Evolutionary conservation across 2,113 vertebrate species (phyloP).

Genomic region (Campylorhamphus procurvoides): DNA sequence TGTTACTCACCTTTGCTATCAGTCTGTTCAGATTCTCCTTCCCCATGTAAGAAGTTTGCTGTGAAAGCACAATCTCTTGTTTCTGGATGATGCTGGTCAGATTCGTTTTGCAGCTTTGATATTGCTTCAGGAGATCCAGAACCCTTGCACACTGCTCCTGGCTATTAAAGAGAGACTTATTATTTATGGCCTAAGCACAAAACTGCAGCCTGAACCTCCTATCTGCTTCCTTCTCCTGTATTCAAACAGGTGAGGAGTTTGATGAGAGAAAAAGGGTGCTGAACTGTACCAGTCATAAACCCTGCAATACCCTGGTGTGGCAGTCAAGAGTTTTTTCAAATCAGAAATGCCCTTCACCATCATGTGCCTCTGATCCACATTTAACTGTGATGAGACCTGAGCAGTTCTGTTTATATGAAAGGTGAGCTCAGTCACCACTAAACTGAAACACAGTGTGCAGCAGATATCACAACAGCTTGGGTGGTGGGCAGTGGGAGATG

Average conservation of each 20-base stretch:
- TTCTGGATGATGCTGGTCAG: conserved; percentile 85
- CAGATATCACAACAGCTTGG: neutral
- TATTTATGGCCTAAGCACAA: neutral
- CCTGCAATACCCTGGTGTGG: neutral
- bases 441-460: neutral
- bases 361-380: neutral
- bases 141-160: conserved; percentile 83
- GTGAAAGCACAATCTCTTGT: conserved; percentile 83
- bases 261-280: neutral
- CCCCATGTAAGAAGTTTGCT: conserved; percentile 89
- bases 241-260: neutral
- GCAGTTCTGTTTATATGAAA: neutral
- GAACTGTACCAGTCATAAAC: neutral
- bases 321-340: neutral
- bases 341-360: neutral
- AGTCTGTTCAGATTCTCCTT: conserved; percentile 90
- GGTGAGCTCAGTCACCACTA: neutral
- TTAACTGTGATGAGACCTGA: neutral
- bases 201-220: neutral
- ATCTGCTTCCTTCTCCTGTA: neutral
- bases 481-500: neutral
- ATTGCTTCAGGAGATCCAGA: conserved; percentile 89
- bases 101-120: conserved; percentile 82
- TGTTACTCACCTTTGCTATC: conserved; percentile 81
- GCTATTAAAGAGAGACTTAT: conserved; percentile 54